Base-by-base conservation (phyloP, 2,888 invertebrate genomes). In the Protonemura montana region DNA sequence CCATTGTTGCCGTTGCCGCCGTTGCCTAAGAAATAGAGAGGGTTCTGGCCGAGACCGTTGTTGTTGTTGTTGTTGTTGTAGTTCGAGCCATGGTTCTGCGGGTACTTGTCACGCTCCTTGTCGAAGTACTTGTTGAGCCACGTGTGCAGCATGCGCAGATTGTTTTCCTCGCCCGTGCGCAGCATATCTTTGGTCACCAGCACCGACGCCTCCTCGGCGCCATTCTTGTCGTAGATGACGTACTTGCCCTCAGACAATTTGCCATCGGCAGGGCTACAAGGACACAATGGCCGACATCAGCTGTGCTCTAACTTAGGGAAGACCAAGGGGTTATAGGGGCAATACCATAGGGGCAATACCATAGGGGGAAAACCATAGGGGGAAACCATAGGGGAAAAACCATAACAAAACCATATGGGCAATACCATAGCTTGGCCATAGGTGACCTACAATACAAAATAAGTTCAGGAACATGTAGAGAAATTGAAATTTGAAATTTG, bases 81-180 rank as follows among this genome's bases (percentile, higher is more conserved):
- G 59, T 10, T 59, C 1, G 59, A 21, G 1, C 59, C 59, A 21
- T 59, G 59, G 59, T 59, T 21, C 16, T 10, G 59, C 3, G 59
- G 59, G 1, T 13, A 13, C 6, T 59, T 59, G 6, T 59, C 21
- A 21, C 21, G 6, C 1, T 59, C 59, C 21, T 59, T 59, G 59
- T 59, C 59, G 59, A 59, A 59, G 59, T 59, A 59, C 59, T 59
- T 59, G 59, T 59, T 59, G 6, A 59, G 59, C 59, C 59, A 59
- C 59, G 59, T 59, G 13, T 59, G 59, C 16, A 59, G 59, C 59
- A 13, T 59, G 59, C 59, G 59, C 59, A 59, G 59, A 21, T 59
- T 59, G 59, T 59, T 59, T 21, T 59, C 59, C 21, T 59, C 59
- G 59, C 59, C 59, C 16, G 59, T 59, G 59, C 59, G 59, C 59